Base-by-base conservation (phyloP, 2,113 vertebrate genomes). In the Maccullochella peelii region DNA sequence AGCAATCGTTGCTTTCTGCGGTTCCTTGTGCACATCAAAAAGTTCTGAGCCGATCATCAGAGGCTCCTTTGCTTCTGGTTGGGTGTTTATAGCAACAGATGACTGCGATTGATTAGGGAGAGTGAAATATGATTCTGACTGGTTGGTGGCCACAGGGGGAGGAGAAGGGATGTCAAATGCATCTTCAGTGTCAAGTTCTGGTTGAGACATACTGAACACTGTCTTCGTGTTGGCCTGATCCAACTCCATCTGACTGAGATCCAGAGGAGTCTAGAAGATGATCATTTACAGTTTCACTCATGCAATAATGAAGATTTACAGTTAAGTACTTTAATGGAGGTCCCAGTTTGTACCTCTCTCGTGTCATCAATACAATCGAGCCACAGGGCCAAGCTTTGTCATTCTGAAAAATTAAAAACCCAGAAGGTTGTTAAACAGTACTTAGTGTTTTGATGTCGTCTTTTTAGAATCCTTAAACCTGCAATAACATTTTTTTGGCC, bases 131-230 rank as follows among this genome's bases (percentile, higher is more conserved):
- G 82, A 40, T 5, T 65, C 54, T 1, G 79, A 55, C 4, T 44
- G 61, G 23, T 91, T 90, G 1, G 52, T 14, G 55, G 69, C 33
- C 27, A 84, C 27, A 2, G 81, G 68, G 0, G 90, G 89, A 83
- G 91, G 91, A 55, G 94, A 89, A 0, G 91, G 88, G 79, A 93
- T 92, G 80, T 90, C 81, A 23, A 90, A 89, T 20, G 21, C 59
- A 8, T 63, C 23, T 6, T 47, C 15, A 42, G 50, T 83, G 72
- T 94, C 88, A 1, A 93, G 88, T 1, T 84, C 85, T 4, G 92
- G 91, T 47, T 94, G 92, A 66, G 94, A 94, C 67, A 80, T 30
- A 49, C 88, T 90, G 58, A 92, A 70, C 30, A 0, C 49, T 0
- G 0, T 42, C 40, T 66, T 85, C 1, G 20, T 16, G 14, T 71